Percentiles rank a stretch among this genome's conserved stretches.
Conservation (phyloP, 2,113 vertebrate species). For the Dascyllus trimaculatus region DNA sequence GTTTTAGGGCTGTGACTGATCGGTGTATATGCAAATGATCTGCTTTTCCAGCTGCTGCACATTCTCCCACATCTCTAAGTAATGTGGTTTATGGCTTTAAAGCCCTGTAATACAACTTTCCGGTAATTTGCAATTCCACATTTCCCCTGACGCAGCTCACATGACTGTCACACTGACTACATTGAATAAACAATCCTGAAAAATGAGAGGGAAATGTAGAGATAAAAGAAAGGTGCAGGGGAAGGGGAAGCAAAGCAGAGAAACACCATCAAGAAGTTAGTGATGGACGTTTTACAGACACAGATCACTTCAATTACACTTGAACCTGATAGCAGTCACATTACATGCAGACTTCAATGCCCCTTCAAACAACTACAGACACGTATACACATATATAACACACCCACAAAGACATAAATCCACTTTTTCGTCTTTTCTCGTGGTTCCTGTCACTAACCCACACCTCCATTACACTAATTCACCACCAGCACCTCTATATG, state of each 20-base stretch:
- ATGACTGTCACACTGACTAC: background rate
- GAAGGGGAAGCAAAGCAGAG: background rate
- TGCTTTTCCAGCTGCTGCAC: conserved; percentile 3
- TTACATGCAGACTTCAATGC: background rate
- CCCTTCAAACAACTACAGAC: background rate
- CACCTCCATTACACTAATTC: conserved; percentile 16
- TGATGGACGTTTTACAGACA: background rate
- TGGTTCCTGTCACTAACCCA: background rate
- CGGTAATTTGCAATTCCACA: background rate
- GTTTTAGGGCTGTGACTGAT: background rate
- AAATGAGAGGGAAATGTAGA: background rate
- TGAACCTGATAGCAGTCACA: conserved; percentile 10
- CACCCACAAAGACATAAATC: conserved; percentile 10
- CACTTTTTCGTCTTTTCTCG: background rate
- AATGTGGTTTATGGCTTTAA: background rate
- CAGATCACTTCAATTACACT: conserved; percentile 14
- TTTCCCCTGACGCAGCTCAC: background rate
- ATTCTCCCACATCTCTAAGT: background rate
- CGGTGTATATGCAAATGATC: conserved; percentile 38
- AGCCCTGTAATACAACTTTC: background rate
- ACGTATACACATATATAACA: conserved; percentile 25
- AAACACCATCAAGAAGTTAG: background rate
- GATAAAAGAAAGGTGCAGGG: background rate
- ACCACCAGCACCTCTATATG: background rate
- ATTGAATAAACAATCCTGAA: conserved; percentile 6